These are phyloP conservation scores for Callionymus lyra DNA, from an alignment of 2,113 vertebrate species.

Conservation along the genomic window DNA sequence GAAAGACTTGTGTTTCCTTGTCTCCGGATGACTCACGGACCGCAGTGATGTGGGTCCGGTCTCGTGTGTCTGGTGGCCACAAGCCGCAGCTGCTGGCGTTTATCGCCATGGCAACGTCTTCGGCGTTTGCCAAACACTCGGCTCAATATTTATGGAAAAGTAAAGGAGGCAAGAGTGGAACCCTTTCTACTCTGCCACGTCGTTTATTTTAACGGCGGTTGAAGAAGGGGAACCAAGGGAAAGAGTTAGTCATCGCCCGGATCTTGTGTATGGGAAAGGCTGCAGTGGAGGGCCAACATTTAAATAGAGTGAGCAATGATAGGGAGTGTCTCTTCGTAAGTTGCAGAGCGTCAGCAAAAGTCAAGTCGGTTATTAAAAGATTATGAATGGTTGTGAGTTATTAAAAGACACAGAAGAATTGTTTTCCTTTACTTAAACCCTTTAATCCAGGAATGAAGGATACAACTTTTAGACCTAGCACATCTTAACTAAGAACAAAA, in stretches of 20 bases:
- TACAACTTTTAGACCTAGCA: too few species aligned
- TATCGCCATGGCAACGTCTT: constrained; percentile 39
- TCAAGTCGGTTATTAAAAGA: constrained; percentile 4
- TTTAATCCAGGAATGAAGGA: too few species aligned
- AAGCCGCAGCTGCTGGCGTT: constrained; percentile 39
- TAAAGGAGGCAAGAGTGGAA: constrained; percentile 17
- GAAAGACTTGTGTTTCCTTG: constrained; percentile 40
- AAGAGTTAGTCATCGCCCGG: constrained; percentile 54
- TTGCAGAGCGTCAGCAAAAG: constrained; percentile 2
- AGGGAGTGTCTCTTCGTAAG: constrained; percentile 28
- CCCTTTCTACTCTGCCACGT: constrained; percentile 51
- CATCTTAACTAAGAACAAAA: too few species aligned
- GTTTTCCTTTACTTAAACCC: too few species aligned
- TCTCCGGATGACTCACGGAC: constrained; percentile 39
- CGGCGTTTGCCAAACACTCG: constrained; percentile 40
- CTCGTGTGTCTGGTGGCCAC: constrained; percentile 30
- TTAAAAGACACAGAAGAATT: too few species aligned
- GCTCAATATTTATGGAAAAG: constrained; percentile 56
- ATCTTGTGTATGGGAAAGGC: constrained; percentile 27
- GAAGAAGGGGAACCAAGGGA: constrained; percentile 35
- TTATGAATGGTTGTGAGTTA: constrained; percentile 11
- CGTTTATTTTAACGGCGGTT: constrained; percentile 21
- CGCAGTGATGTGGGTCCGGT: constrained; percentile 12
- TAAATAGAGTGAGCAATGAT: constrained; percentile 19
- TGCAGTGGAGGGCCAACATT: constrained; percentile 10